Base-by-base conservation (phyloP, 2,888 invertebrate species). In the Drosophila cyrtoloma region DNA sequence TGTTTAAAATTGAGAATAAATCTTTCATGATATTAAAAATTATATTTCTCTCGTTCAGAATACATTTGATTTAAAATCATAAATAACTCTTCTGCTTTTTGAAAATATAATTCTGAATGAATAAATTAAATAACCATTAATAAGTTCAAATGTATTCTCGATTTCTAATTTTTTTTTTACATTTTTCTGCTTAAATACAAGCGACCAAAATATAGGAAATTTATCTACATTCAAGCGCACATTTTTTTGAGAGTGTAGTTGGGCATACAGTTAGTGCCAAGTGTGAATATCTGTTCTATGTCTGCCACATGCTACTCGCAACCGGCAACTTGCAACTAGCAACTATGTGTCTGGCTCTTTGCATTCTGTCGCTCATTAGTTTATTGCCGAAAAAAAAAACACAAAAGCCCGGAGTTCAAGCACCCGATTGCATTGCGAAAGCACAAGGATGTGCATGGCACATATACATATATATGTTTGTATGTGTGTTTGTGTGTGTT, bases 291-390 rank as follows among this genome's bases (percentile, higher is more conserved):
- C 62, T 76, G 52, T 71, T 39, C 60, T 47, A 51, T 53, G 53
- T 28, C 62, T 63, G 47, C 62, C 58, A 53, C 39, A 57, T 69
- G 50, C 56, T 22, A 19, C 58, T 71, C 28, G 33, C 44, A 28
- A 28, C 60, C 16, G n/a, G 52, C 62, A 37, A 28, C 53, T 55
- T 63, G 51, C 42, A 51, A 12, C 52, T 56, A 32, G 50, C 58
- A 42, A 39, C 37, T 77, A 59, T 77, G 63, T 75, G 77, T 66
- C 56, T 82, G 71, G 67, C 75, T 73, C 71, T 87, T 84, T 86
- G 84, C 86, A 91, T 88, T 87, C 90, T 88, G 90, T 91, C 90
- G 87, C 87, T 87, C 87, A 87, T 87, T 87, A 87, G 87, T 87
- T 91, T 87, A 87, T 87, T 87, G 86, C 91, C 87, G 55, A 87